Conservation (phyloP, 2,113 vertebrate species). For the Geococcyx californianus region DNA sequence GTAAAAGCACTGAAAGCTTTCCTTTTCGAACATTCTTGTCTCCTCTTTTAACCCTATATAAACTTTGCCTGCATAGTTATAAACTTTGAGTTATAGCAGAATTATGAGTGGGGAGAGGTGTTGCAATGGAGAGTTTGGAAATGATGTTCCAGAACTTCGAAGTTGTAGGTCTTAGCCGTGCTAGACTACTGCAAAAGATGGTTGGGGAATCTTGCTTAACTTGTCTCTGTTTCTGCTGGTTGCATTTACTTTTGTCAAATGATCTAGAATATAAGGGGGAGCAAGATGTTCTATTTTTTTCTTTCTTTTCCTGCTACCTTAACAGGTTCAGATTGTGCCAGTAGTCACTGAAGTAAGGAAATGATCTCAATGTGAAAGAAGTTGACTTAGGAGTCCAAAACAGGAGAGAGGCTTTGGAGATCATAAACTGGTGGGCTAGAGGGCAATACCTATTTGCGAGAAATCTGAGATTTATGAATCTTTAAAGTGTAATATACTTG, state of each 20-base stretch:
- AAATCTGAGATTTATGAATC: neutral
- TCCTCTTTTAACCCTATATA: neutral
- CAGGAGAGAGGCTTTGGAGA: neutral
- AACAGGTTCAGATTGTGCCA: neutral
- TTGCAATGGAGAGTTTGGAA: neutral
- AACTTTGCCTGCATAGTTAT: neutral
- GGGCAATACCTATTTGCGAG: neutral
- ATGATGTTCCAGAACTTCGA: neutral
- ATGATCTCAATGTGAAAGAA: neutral
- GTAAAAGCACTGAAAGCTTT: neutral
- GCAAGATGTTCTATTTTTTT: neutral
- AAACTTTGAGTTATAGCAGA: neutral
- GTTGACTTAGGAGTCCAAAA: neutral
- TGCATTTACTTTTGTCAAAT: neutral
- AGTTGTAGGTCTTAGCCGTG: neutral
- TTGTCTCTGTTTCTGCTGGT: neutral
- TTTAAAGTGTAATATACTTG: neutral
- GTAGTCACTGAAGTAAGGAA: neutral
- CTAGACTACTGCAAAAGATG: neutral
- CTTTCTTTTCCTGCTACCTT: neutral
- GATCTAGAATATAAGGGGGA: too few species aligned
- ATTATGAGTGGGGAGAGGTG: neutral
- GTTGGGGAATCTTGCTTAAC: neutral
- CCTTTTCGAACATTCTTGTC: neutral
- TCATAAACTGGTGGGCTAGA: neutral